Base-by-base conservation (phyloP, 2,888 invertebrate species). In the Neoitamus cyanurus region DNA sequence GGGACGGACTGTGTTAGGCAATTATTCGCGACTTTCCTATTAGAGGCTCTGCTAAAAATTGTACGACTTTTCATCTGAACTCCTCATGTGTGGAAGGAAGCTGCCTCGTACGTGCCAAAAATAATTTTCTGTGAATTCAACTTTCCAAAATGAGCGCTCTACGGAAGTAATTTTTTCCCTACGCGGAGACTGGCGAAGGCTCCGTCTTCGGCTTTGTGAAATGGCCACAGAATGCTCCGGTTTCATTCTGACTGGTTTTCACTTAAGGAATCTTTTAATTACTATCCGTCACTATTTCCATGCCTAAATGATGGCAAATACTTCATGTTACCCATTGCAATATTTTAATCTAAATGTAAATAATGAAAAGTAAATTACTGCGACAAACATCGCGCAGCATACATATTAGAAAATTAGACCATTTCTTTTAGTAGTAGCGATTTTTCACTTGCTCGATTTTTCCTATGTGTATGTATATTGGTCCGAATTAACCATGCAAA, bases 21-120 rank as follows among this genome's bases (percentile, higher is more conserved):
- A 78, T 78, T 78, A 78, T 78, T 78, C 70, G 15, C 31, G 46
- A 15, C 48, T 58, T 30, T 78, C 34, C 78, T 48, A 20, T 42
- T 75, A 30, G 34, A 11, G 70, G 6, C 13, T 58, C 9, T 9
- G 9, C 20, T 58, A 58, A 58, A 46, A 58, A 58, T 58, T 25
- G 58, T 58, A 25, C 58, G 25, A 58, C 58, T 58, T 58, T 42
- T 20, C 48, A 48, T 48, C 2, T 48, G 48, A 15, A 48, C 48
- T 58, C 58, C 6, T 58, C 58, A 58, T 25, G 20, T 58, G 11
- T 20, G 25, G 58, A 58, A 20, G 25, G 15, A 25, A 20, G 58
- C 48, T 7, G 25, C n/a, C 25, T 20, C 9, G 25, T 58, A 58
- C 58, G 58, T 58, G 58, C 58, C 58, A 58, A 58, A 58, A 58